Base-by-base conservation (phyloP, 2,113 vertebrate genomes). In the Microtus oregoni region DNA sequence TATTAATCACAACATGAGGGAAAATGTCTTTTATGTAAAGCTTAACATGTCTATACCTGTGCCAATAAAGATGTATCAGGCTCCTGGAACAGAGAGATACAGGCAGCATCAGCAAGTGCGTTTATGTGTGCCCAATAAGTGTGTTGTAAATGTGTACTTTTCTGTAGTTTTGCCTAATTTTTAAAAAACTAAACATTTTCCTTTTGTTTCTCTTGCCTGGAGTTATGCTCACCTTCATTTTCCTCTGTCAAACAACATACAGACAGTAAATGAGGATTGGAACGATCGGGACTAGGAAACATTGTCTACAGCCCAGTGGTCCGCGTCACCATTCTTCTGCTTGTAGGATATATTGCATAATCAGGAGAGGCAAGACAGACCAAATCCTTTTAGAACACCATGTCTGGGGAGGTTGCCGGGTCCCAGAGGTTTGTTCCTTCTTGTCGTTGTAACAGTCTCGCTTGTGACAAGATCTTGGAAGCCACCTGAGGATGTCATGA, bases 351-450 rank as follows among this genome's bases (percentile, higher is more conserved):
- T 24, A 63, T 87, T 97, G 93, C 89, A 96, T 98, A 97, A 98
- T 98, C 97, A 98, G 93, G 96, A 97, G 95, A 97, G 98, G 96
- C 0, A 1, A 98, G 94, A 96, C 95, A 98, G 96, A 97, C 83
- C 90, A 96, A 86, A 97, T 96, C 55, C 90, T 98, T 98, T 95
- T 92, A 98, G 96, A 97, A 95, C 30, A 19, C 0, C 0, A 1
- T 96, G 91, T 97, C 97, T 96, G 78, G 89, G 17, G 97, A 97
- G 96, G 96, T 96, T 98, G 82, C 75, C 17, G 86, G 92, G 92
- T 98, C 97, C 96, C 92, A 96, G 94, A 89, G 95, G 95, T 95
- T 90, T 89, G 38, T 95, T 98, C 94, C 93, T 96, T 98, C 93
- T 91, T 97, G 94, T 97, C 94, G 95, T 94, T 98, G 73, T 97